Evolutionary conservation across 2,888 invertebrate genomes (phyloP), one percentile per base, ranked within the genome.

Genomic region (Pegoplata infirma): DNA sequence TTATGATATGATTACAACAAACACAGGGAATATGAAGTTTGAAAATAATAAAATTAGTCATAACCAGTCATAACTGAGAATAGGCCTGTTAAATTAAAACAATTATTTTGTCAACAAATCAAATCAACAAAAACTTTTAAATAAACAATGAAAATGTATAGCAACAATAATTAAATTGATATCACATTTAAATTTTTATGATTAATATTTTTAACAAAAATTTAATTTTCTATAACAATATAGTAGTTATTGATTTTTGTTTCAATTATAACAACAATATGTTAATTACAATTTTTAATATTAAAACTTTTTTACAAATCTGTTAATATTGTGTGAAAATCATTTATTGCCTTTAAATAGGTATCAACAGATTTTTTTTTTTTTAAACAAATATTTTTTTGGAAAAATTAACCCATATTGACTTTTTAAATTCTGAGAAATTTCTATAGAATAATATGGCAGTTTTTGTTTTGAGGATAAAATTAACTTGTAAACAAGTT

Each of bases 81-180:
- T n/a, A n/a, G n/a, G n/a, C 12, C 12, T 32, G 10, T 32, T 32
- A 0, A 32, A 32, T 14, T 4, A 63, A 53, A n/a, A 66, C 36
- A 78, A 73, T 69, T 74, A 69, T 56, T 72, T 49, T 67, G 72
- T 51, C 56, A 67, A 67, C 55, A 56, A 63, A 63, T 51, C 53
- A 77, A 76, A 44, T 36, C 6, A 36, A 46, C 46, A 47, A 72
- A 55, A 47, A 25, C 55, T 40, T 51, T 46, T 53, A 7, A 61
- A 61, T n/a, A 16, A 46, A 40, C 36, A 40, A 40, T 40, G n/a
- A n/a, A 1, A 40, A 10, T n/a, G 5, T n/a, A 36, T n/a, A n/a
- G 12, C n/a, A 40, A 40, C 36, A 40, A 40, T 40, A n/a, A 40
- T 1, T 40, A n/a, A 40, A 12, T 12, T 32, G 8, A 8, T 10